These are phyloP conservation scores for Oreochromis aureus DNA, from an alignment of 2,113 vertebrate species.

Conservation along the genomic window DNA sequence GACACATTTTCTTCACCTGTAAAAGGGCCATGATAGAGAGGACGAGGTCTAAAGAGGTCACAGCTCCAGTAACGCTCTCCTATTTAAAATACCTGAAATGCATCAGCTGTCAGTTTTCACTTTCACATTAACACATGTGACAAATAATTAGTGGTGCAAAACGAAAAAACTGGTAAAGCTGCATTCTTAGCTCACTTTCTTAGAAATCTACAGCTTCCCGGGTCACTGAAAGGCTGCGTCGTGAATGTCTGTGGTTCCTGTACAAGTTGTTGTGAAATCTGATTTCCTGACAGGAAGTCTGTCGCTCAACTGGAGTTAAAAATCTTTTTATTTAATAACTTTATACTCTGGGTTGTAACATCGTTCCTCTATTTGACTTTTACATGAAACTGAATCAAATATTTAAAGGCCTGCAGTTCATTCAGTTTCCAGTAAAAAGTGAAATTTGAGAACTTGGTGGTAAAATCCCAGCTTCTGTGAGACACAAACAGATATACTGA, in stretches of 20 bases:
- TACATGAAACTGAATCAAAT: too few species aligned
- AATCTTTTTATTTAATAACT: too few species aligned
- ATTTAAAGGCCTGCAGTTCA: too few species aligned
- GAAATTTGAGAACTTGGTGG: too few species aligned
- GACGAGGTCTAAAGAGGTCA: neutral
- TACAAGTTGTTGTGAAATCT: neutral
- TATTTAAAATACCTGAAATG: neutral
- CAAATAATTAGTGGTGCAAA: neutral
- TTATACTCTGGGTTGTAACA: too few species aligned
- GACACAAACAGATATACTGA: too few species aligned
- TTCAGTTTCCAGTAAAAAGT: too few species aligned
- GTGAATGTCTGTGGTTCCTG: too few species aligned
- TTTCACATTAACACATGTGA: fast-evolving
- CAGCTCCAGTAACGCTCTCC: fast-evolving
- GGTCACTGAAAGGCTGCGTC: fast-evolving
- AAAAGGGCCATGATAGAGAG: neutral
- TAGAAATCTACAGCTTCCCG: fast-evolving
- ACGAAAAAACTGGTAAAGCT: fast-evolving
- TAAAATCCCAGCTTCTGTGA: too few species aligned
- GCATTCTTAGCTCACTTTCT: fast-evolving
- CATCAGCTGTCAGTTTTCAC: fast-evolving
- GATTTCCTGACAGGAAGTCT: too few species aligned
- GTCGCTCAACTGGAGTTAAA: too few species aligned
- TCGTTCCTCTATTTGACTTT: too few species aligned
- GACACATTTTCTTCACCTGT: neutral